Percentiles rank a stretch among this genome's conserved stretches.
phyloP scores from a whole-genome alignment of 2,113 vertebrate genomes.

The Pagrus major region DNA sequence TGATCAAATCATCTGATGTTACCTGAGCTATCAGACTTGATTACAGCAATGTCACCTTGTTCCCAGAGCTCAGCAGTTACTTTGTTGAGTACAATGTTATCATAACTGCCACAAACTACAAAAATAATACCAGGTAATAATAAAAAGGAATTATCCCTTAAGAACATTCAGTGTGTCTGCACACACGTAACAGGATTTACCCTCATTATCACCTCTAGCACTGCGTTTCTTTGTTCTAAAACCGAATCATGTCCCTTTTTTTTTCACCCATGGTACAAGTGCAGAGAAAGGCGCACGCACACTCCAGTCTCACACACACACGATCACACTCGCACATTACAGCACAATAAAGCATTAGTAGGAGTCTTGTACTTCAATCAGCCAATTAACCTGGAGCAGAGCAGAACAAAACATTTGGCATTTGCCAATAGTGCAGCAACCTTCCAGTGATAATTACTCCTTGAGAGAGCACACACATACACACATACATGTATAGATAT shows the following conservation, averaged over 20 bases:
- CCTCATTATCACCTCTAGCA: constrained; percentile 30
- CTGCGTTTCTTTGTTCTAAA: constrained; percentile 25
- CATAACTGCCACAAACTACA: constrained; percentile 6
- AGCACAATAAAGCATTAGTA: constrained; percentile 57
- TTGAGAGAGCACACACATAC: constrained; percentile 33
- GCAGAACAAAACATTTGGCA: constrained; percentile 80
- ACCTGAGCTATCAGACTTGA: background rate
- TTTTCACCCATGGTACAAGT: constrained; percentile 21
- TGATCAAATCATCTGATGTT: background rate
- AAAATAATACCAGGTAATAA: background rate
- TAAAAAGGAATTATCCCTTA: constrained; percentile 7
- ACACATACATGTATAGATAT: constrained; percentile 25
- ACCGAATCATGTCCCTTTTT: constrained; percentile 14
- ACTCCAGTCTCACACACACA: background rate
- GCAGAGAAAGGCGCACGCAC: background rate
- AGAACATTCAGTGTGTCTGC: constrained; percentile 13
- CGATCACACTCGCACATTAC: constrained; percentile 20
- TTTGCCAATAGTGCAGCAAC: constrained; percentile 78
- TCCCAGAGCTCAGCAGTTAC: background rate
- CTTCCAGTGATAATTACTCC: constrained; percentile 79
- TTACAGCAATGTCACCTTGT: background rate
- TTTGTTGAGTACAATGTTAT: background rate
- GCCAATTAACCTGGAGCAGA: constrained; percentile 80
- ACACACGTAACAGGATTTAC: constrained; percentile 40
- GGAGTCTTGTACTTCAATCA: constrained; percentile 75